Evolutionary conservation across 2,113 vertebrate genomes (phyloP).

Genomic region (Platycercus adscitus): DNA sequence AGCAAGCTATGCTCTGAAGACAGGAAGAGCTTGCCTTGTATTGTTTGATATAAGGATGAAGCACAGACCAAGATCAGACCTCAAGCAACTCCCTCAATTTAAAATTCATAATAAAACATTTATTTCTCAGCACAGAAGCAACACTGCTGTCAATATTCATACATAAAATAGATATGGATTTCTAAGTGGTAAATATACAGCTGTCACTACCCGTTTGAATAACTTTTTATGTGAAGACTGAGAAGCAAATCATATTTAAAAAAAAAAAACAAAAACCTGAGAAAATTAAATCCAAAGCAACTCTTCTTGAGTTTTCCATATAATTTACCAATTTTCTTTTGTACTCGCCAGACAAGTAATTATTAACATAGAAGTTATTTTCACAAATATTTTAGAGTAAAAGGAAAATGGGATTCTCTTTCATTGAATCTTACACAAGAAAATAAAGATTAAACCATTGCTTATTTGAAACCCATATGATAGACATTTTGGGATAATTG

Average conservation of each 20-base stretch:
- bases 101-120: not conserved
- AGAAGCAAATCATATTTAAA: not conserved
- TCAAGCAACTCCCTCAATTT: not conserved
- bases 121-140: accelerated
- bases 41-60: not conserved
- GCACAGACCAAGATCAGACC: not conserved
- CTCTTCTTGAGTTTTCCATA: not conserved
- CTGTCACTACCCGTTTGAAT: not conserved
- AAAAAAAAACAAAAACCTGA: too few species aligned
- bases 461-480: not conserved
- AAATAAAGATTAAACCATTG: not conserved
- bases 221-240: not conserved
- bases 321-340: not conserved
- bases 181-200: not conserved
- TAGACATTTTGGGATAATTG: not conserved
- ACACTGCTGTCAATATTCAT: not conserved
- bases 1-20: not conserved
- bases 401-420: not conserved
- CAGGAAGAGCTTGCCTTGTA: not conserved
- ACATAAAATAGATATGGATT: not conserved
- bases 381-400: not conserved
- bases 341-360: accelerated
- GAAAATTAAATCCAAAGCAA: not conserved
- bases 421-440: not conserved
- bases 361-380: not conserved